These are phyloP conservation scores for Reinhardtius hippoglossoides DNA, from an alignment of 2,113 vertebrate species.

Conservation along the genomic window DNA sequence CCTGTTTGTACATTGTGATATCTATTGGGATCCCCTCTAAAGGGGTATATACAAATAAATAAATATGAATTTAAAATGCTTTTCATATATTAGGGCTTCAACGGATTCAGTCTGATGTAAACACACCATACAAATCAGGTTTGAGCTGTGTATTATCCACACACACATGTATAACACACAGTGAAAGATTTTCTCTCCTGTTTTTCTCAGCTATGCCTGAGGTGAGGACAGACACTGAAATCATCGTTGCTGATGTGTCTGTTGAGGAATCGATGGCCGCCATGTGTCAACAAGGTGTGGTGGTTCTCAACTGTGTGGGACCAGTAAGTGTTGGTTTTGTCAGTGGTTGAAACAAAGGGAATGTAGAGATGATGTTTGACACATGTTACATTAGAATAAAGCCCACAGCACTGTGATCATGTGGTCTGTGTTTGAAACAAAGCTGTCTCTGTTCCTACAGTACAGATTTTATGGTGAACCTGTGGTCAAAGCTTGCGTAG, in stretches of 20 bases:
- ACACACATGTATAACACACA: background rate
- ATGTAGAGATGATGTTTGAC: background rate
- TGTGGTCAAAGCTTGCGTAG: slow-evolving; percentile 89
- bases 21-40: no score
- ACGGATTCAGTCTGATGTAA: background rate
- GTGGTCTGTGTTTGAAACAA: background rate
- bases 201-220: slow-evolving; percentile 49
- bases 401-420: background rate
- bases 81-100: background rate
- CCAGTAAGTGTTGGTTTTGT: slow-evolving; percentile 52
- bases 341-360: background rate
- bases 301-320: slow-evolving; percentile 66
- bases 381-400: background rate
- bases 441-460: slow-evolving; percentile 65
- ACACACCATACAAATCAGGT: background rate
- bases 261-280: slow-evolving; percentile 46
- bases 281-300: slow-evolving; percentile 60
- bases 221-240: slow-evolving; percentile 51
- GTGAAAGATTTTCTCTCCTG: background rate
- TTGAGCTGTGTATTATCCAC: background rate
- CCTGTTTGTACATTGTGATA: no score
- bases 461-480: slow-evolving; percentile 92
- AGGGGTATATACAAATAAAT: no score
- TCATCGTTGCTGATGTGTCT: slow-evolving; percentile 61
- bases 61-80: background rate